phyloP scores from a whole-genome alignment of 2,113 vertebrate genomes.

The Calyptommatus sinebrachiatus region DNA sequence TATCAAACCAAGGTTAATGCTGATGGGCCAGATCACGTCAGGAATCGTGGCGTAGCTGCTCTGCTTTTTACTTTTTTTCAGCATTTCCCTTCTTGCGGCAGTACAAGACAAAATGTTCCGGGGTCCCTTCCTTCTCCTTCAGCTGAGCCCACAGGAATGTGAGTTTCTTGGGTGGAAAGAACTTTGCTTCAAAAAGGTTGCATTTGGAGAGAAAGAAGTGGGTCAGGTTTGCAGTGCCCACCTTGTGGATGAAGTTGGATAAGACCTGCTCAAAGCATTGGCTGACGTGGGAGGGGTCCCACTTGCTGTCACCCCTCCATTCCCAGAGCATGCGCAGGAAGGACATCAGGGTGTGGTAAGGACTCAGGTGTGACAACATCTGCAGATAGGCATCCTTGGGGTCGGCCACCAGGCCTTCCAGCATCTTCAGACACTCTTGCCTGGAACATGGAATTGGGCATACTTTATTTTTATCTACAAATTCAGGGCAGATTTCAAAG shows the following conservation, averaged over 20 bases:
- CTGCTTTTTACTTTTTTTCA: not conserved
- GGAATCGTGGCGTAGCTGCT: not conserved
- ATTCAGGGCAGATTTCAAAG: too few relatives aligned
- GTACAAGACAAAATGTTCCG: not conserved
- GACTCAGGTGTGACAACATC: conserved; percentile 58
- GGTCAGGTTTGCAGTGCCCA: conserved; percentile 44
- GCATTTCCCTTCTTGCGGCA: too few relatives aligned
- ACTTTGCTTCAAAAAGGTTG: conserved; percentile 64
- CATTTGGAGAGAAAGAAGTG: conserved; percentile 65
- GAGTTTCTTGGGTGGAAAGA: conserved; percentile 51
- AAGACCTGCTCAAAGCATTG: conserved; percentile 64
- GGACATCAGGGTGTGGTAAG: conserved; percentile 66
- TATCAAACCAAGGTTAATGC: not conserved
- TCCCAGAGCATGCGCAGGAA: conserved; percentile 67
- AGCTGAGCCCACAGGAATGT: conserved; percentile 55
- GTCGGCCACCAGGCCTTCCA: conserved; percentile 65
- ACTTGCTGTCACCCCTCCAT: conserved; percentile 48
- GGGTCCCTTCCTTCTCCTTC: conserved; percentile 52
- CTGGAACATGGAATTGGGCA: conserved; percentile 34
- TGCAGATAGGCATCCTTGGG: conserved; percentile 60
- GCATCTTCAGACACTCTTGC: conserved; percentile 64
- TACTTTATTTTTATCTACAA: too few relatives aligned
- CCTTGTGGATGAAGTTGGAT: conserved; percentile 51
- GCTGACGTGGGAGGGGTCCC: conserved; percentile 51
- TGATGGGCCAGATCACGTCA: not conserved